phyloP scores from a whole-genome alignment of 1,140 invertebrate genomes.

The Drosophila tristis region DNA sequence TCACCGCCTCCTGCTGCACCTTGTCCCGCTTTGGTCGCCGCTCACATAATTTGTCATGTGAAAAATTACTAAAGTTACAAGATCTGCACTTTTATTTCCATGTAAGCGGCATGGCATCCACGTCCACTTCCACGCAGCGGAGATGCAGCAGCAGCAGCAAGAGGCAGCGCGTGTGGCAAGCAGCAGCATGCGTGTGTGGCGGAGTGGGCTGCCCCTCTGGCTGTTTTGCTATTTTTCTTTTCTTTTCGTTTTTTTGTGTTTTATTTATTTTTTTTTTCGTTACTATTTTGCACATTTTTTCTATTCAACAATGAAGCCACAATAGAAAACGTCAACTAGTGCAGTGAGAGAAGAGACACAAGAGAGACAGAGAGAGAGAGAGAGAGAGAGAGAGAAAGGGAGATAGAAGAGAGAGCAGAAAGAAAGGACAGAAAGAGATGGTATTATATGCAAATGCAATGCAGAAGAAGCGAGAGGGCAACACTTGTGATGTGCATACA shows the following conservation, averaged over 20 bases:
- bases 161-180: slow-evolving; percentile 14
- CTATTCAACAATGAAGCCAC: slow-evolving; percentile 83
- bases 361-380: slow-evolving; percentile 4
- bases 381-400: not conserved
- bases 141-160: slow-evolving; percentile 34
- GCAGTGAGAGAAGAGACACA: slow-evolving; percentile 44
- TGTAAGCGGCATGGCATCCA: slow-evolving; percentile 62
- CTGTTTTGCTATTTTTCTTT: slow-evolving; percentile 75
- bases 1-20: slow-evolving; percentile 3
- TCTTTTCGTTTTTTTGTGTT: slow-evolving; percentile 24
- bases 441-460: slow-evolving; percentile 52
- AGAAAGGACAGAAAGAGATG: slow-evolving; percentile 50
- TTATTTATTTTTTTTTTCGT: slow-evolving; percentile 55
- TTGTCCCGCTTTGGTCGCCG: slow-evolving; percentile 52
- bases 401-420: not conserved
- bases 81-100: slow-evolving; percentile 82
- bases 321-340: slow-evolving; percentile 81
- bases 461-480: slow-evolving; percentile 66
- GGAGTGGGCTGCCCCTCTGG: slow-evolving; percentile 8
- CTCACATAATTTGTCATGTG: slow-evolving; percentile 84
- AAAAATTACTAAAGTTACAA: slow-evolving; percentile 84
- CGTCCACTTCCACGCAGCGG: slow-evolving; percentile 55
- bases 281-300: slow-evolving; percentile 83
- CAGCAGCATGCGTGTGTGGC: slow-evolving; percentile 55
- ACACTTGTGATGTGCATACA: slow-evolving; percentile 70